Evolutionary conservation across 1,140 invertebrate genomes (phyloP).

Genomic region (Sogatella furcifera): DNA sequence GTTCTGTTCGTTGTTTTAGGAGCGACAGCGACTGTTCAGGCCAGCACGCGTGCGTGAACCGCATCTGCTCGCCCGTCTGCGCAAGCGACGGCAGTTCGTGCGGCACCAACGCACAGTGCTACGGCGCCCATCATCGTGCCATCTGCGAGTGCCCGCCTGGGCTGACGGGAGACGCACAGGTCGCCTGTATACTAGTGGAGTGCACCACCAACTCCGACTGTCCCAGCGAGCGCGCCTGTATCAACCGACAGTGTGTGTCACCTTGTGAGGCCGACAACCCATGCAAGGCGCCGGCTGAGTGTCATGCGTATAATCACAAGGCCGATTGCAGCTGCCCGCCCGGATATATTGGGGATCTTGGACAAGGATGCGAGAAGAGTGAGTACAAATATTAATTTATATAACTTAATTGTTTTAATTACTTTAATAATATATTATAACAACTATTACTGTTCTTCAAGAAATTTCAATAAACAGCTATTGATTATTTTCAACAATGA

Average conservation of each 20-base stretch:
- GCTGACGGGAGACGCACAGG: conserved; percentile 65
- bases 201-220: conserved; percentile 67
- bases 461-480: no score
- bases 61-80: conserved; percentile 67
- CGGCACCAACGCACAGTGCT: conserved; percentile 59
- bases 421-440: no score
- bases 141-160: conserved; percentile 72
- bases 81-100: conserved; percentile 50
- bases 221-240: conserved; percentile 60
- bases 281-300: conserved; percentile 58
- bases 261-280: conserved; percentile 54
- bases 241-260: conserved; percentile 65
- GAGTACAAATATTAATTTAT: conserved; percentile 21
- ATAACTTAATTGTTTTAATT: no score
- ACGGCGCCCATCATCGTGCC: conserved; percentile 63
- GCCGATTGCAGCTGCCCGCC: conserved; percentile 67
- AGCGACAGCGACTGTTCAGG: conserved; percentile 62
- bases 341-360: conserved; percentile 55
- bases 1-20: conserved; percentile 41
- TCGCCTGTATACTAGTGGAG: conserved; percentile 60
- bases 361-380: conserved; percentile 51
- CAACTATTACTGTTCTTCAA: no score
- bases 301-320: conserved; percentile 62
- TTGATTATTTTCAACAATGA: no score
- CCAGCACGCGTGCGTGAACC: conserved; percentile 64